Percentiles rank a stretch among this genome's conserved stretches.
phyloP scores from a whole-genome alignment of 2,888 invertebrate genomes.

The Ethmia dodecea region DNA sequence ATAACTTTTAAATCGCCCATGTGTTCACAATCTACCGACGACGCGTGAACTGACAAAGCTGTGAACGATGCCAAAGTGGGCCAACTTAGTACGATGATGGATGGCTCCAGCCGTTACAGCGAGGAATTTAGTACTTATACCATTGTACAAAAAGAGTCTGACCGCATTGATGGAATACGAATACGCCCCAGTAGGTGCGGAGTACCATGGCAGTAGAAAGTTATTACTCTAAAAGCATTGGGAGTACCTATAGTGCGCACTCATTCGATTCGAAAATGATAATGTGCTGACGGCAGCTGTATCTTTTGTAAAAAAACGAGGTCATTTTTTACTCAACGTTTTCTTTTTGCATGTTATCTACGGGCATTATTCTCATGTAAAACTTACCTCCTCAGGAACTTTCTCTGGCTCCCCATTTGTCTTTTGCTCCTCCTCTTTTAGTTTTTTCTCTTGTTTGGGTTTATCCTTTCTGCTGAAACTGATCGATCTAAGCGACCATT shows the following conservation, averaged over 20 bases:
- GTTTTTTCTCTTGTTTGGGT: conserved; percentile 86
- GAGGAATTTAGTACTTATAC: conserved; percentile 23
- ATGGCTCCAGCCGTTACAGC: conserved; percentile 26
- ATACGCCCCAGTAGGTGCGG: conserved; percentile 19
- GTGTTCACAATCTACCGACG: conserved; percentile 17
- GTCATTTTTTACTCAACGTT: not conserved
- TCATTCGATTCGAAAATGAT: conserved; percentile 18
- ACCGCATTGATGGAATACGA: conserved; percentile 38
- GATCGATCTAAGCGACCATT: conserved; percentile 92
- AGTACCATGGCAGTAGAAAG: conserved; percentile 37
- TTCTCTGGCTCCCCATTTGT: conserved; percentile 79
- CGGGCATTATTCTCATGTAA: conserved; percentile 2
- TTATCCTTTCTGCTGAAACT: conserved; percentile 93
- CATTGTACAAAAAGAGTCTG: conserved; percentile 28
- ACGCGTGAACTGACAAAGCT: conserved; percentile 19
- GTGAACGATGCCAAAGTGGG: conserved; percentile 37
- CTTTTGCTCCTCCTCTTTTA: conserved; percentile 77
- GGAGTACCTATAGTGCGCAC: conserved; percentile 19
- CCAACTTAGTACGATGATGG: conserved; percentile 34
- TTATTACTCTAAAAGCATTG: conserved; percentile 30
- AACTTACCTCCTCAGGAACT: conserved; percentile 81
- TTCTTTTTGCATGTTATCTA: not conserved
- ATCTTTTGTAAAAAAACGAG: conserved; percentile 1
- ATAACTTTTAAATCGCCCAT: conserved; percentile 14
- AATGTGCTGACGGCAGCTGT: conserved; percentile 3